phyloP scores from a whole-genome alignment of 2,888 invertebrate species.

The Litoditis marina region DNA sequence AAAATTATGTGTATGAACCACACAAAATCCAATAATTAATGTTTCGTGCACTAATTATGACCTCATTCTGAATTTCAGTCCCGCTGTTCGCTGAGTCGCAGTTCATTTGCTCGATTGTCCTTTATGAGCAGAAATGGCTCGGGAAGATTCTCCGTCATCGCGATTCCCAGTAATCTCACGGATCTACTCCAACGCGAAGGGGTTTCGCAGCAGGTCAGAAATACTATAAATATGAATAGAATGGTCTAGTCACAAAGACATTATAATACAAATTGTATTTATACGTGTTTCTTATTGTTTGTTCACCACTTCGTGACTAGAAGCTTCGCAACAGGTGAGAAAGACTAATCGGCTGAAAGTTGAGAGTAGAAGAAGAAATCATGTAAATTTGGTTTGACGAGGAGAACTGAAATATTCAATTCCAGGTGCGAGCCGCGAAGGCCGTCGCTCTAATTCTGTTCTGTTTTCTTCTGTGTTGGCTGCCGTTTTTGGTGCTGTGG shows the following conservation, averaged over 20 bases:
- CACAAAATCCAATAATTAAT: too few species aligned
- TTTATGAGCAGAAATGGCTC: background rate
- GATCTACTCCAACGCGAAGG: constrained; percentile 36
- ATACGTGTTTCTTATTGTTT: too few species aligned
- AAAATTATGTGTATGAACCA: too few species aligned
- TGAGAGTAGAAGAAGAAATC: too few species aligned
- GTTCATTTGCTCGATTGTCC: background rate
- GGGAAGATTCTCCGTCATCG: constrained; percentile 29
- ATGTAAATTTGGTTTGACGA: too few species aligned
- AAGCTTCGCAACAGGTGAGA: too few species aligned
- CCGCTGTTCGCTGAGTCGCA: background rate
- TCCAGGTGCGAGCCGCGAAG: constrained; percentile 50
- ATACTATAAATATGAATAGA: background rate
- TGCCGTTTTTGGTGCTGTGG: constrained; percentile 54
- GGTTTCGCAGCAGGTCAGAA: constrained; percentile 25
- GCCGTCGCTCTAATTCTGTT: constrained; percentile 50
- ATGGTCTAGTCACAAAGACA: background rate
- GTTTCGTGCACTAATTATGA: too few species aligned
- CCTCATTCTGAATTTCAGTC: too few species aligned
- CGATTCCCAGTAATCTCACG: constrained; percentile 29
- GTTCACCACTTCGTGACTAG: too few species aligned
- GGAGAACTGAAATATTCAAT: too few species aligned
- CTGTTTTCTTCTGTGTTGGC: constrained; percentile 55
- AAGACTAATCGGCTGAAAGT: too few species aligned
- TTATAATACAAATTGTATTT: too few species aligned